Conservation (phyloP, 2,888 invertebrate species). For the Halictus ligatus region DNA sequence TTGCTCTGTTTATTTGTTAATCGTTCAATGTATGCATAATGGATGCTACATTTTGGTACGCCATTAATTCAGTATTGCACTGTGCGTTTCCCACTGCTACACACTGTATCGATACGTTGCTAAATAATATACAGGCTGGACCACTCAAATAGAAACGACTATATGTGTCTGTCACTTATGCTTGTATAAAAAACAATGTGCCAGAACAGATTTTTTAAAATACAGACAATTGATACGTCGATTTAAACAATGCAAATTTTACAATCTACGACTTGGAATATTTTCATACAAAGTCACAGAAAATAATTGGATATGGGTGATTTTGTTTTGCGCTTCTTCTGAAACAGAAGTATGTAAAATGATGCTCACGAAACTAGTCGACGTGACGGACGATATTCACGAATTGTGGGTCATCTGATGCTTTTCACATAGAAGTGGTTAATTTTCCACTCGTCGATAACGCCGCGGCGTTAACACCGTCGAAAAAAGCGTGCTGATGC, state of each 20-base stretch:
- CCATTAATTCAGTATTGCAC: not conserved
- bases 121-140: not conserved
- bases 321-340: not conserved
- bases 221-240: not conserved
- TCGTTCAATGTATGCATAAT: not conserved
- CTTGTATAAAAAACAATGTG: too few relatives aligned
- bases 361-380: not conserved
- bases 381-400: not conserved
- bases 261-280: too few relatives aligned
- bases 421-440: slow-evolving; percentile 14
- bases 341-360: not conserved
- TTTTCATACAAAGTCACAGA: too few relatives aligned
- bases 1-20: not conserved
- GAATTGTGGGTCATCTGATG: slow-evolving; percentile 4
- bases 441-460: not conserved
- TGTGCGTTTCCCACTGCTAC: not conserved
- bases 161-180: too few relatives aligned
- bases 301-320: too few relatives aligned
- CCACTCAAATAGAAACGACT: not conserved
- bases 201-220: not conserved
- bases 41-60: not conserved
- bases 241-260: not conserved
- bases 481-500: not conserved
- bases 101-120: not conserved
- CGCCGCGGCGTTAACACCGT: not conserved